These are phyloP conservation scores for Rhadinocentrus ornatus DNA, from an alignment of 2,797 vertebrate genomes.

Conservation along the genomic window DNA sequence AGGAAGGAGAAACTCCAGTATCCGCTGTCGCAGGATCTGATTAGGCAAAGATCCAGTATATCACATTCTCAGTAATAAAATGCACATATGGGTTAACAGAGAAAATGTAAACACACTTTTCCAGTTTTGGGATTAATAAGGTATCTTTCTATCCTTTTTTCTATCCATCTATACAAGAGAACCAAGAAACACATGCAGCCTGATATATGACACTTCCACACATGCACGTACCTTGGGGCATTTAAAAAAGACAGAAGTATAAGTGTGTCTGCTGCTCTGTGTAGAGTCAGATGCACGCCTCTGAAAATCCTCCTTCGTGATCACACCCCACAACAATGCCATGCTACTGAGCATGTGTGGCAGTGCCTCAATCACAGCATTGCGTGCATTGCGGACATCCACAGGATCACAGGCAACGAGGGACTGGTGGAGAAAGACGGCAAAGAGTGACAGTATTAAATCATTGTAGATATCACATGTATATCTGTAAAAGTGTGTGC, in stretches of 20 bases:
- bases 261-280: constrained; percentile 84
- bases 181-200: not conserved
- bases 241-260: constrained; percentile 93
- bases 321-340: constrained; percentile 90
- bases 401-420: constrained; percentile 81
- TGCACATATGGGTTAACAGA: not conserved
- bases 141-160: not conserved
- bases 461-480: not conserved
- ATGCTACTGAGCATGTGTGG: constrained; percentile 90
- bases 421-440: constrained; percentile 30
- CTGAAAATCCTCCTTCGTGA: constrained; percentile 87
- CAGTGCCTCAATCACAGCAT: constrained; percentile 91
- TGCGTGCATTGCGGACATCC: constrained; percentile 91
- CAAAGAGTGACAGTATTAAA: not conserved
- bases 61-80: not conserved
- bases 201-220: not conserved
- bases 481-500: constrained; percentile 4
- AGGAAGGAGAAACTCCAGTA: constrained; percentile 92
- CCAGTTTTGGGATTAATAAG: not conserved
- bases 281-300: constrained; percentile 82
- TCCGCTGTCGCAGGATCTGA: constrained; percentile 85
- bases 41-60: not conserved
- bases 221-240: constrained; percentile 87
- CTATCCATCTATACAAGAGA: not conserved
- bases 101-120: not conserved